These are phyloP conservation scores for Sesamia inferens DNA, from an alignment of 2,888 invertebrate species.

Conservation along the genomic window DNA sequence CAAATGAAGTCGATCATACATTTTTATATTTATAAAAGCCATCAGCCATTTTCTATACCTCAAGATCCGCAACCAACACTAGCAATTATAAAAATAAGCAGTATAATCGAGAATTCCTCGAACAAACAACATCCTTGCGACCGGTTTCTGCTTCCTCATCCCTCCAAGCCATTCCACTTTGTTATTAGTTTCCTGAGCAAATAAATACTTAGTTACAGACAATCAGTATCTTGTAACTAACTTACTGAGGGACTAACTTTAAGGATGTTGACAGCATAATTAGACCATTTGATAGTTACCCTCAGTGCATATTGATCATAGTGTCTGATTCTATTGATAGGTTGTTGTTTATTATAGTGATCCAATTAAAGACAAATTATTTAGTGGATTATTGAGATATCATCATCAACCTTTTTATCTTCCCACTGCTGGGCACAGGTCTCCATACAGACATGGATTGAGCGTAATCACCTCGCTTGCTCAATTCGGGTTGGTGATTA, in stretches of 20 bases:
- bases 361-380: background rate
- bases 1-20: background rate
- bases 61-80: background rate
- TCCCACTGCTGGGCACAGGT: too few species aligned
- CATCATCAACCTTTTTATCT: too few species aligned
- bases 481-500: too few species aligned
- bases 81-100: constrained; percentile 34
- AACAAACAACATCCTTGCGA: constrained; percentile 34
- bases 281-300: constrained; percentile 52
- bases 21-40: background rate
- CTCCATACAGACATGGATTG: too few species aligned
- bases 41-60: background rate
- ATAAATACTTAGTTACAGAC: constrained; percentile 66
- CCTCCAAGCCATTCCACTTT: constrained; percentile 57
- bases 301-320: constrained; percentile 48
- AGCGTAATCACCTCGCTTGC: too few species aligned
- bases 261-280: constrained; percentile 60
- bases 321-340: background rate
- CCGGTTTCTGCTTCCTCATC: constrained; percentile 46
- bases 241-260: constrained; percentile 54
- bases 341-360: background rate
- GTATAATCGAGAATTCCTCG: constrained; percentile 25
- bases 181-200: constrained; percentile 66
- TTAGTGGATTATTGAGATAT: background rate
- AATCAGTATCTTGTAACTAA: constrained; percentile 64